Evolutionary conservation across 2,888 invertebrate genomes (phyloP).

Genomic region (Saturnia pavonia): DNA sequence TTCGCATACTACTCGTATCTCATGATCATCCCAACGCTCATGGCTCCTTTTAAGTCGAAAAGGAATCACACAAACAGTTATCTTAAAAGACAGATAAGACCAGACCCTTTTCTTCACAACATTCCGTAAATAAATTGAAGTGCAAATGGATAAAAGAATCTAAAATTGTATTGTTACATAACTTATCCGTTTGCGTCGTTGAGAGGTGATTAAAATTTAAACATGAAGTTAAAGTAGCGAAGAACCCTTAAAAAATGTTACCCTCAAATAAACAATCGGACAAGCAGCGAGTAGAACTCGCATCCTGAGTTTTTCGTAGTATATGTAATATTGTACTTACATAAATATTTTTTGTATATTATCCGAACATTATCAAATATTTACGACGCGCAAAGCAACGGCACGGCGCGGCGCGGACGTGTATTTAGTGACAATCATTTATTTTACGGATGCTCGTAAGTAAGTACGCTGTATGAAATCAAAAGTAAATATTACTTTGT

Average conservation of each 20-base stretch:
- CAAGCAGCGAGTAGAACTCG: too few relatives aligned
- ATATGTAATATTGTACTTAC: too few relatives aligned
- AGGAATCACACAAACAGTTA: slow-evolving; percentile 58
- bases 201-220: not conserved
- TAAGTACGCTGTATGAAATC: too few relatives aligned
- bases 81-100: slow-evolving; percentile 41
- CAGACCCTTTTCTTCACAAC: slow-evolving; percentile 31
- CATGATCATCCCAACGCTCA: slow-evolving; percentile 32
- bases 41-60: slow-evolving; percentile 36
- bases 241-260: not conserved
- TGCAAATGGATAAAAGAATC: slow-evolving; percentile 6
- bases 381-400: too few relatives aligned
- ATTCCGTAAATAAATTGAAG: slow-evolving; percentile 4
- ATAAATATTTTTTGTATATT: too few relatives aligned
- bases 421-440: too few relatives aligned
- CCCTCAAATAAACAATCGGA: too few relatives aligned
- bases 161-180: not conserved
- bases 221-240: not conserved
- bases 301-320: too few relatives aligned
- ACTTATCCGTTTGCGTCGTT: not conserved
- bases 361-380: too few relatives aligned
- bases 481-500: too few relatives aligned
- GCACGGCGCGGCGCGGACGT: too few relatives aligned
- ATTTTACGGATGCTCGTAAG: too few relatives aligned
- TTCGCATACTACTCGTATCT: slow-evolving; percentile 40